Evolutionary conservation across 2,797 vertebrate species (phyloP).

Genomic region (Siniperca undulata): DNA sequence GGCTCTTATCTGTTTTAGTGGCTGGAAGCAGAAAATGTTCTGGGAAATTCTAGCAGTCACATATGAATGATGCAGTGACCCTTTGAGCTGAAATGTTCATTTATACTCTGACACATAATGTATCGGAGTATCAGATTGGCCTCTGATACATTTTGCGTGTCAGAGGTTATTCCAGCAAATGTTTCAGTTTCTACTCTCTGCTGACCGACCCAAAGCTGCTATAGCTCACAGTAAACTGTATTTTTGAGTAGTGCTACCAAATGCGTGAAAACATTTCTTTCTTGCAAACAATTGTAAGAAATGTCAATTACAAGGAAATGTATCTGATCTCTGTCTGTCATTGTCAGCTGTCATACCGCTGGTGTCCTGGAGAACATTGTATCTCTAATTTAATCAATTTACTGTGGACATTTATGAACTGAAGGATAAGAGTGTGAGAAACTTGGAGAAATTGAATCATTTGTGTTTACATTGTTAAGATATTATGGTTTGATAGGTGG

Average conservation of each 20-base stretch:
- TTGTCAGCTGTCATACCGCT: not conserved
- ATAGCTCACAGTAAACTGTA: slow-evolving; percentile 6
- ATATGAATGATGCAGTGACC: not conserved
- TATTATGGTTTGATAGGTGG: not conserved
- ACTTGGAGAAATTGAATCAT: not conserved
- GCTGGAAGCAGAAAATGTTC: not conserved
- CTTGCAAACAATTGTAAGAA: not conserved
- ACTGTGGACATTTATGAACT: not conserved
- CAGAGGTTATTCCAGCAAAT: not conserved
- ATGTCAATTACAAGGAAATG: not conserved
- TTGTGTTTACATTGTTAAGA: slow-evolving; percentile 24
- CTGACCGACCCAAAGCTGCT: slow-evolving; percentile 17
- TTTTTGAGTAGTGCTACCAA: slow-evolving; percentile 2
- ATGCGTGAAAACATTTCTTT: not conserved
- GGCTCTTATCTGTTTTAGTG: slow-evolving; percentile 3
- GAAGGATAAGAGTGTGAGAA: not conserved
- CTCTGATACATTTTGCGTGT: not conserved
- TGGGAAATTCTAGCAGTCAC: not conserved
- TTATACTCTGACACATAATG: not conserved
- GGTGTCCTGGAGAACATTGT: not conserved
- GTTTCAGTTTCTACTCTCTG: slow-evolving; percentile 3
- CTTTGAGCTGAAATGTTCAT: slow-evolving; percentile 2
- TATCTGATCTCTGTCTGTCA: slow-evolving; percentile 8
- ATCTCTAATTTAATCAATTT: slow-evolving; percentile 2
- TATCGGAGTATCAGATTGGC: not conserved